These are phyloP conservation scores for Nephotettix cincticeps DNA, from an alignment of 1,140 invertebrate genomes.

Conservation along the genomic window DNA sequence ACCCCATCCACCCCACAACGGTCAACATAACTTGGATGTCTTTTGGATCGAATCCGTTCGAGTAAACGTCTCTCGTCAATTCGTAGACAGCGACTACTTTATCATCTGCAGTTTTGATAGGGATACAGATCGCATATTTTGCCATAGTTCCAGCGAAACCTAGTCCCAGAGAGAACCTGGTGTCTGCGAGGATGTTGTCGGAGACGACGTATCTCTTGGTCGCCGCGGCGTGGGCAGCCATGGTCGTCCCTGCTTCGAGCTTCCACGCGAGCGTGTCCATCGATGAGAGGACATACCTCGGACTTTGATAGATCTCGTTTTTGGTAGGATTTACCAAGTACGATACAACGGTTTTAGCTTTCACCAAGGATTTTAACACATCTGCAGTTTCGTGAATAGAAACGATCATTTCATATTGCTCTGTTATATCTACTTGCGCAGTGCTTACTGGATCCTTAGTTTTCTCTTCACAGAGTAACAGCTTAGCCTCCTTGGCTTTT, in stretches of 20 bases:
- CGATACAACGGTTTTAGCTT: neutral
- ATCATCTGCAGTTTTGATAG: slow-evolving; percentile 1
- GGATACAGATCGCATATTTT: neutral
- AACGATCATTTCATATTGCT: neutral
- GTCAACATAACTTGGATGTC: neutral
- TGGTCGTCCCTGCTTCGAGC: neutral
- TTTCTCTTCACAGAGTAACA: too few relatives aligned
- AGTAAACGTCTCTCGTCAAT: neutral
- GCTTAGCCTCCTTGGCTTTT: neutral
- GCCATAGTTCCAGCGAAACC: neutral
- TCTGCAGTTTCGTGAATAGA: slow-evolving; percentile 8
- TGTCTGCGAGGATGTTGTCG: neutral
- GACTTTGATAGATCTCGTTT: slow-evolving; percentile 2
- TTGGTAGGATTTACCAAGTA: neutral
- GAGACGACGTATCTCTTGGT: neutral
- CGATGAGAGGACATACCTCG: neutral
- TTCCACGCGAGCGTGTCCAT: neutral
- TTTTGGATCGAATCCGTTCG: neutral
- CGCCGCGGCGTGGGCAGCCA: neutral
- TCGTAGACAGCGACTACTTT: neutral
- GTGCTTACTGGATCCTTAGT: too few relatives aligned
- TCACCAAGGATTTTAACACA: neutral
- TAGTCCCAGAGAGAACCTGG: neutral
- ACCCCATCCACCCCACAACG: neutral
- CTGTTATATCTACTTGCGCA: neutral